Evolutionary conservation across 2,113 vertebrate genomes (phyloP).

Genomic region (Pagrus major): DNA sequence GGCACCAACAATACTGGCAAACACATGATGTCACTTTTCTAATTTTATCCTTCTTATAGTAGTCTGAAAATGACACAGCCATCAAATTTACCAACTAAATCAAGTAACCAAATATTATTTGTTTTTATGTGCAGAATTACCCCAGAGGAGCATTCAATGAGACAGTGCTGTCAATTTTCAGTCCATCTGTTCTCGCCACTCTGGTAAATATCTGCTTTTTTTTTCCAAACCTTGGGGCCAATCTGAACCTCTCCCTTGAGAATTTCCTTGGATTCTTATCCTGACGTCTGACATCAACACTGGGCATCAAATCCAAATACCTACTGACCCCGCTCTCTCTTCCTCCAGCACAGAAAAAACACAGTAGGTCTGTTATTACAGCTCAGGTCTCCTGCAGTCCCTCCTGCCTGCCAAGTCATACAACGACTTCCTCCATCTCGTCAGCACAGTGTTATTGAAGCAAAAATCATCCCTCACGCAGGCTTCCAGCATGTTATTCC

Average conservation of each 20-base stretch:
- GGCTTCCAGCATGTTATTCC: slow-evolving; percentile 41
- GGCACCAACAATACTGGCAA: slow-evolving; percentile 2
- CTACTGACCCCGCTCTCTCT: slow-evolving; percentile 34
- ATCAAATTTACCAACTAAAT: slow-evolving; percentile 9
- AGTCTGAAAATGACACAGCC: slow-evolving; percentile 29
- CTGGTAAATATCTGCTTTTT: slow-evolving; percentile 39
- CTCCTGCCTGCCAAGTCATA: slow-evolving; percentile 72
- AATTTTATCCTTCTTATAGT: slow-evolving; percentile 10
- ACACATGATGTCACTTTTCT: neutral
- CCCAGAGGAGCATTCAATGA: neutral
- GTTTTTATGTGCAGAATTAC: neutral
- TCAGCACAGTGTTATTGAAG: slow-evolving; percentile 59
- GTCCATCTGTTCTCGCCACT: neutral
- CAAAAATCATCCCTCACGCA: slow-evolving; percentile 34
- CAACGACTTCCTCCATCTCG: slow-evolving; percentile 72
- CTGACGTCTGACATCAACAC: slow-evolving; percentile 58
- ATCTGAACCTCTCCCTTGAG: slow-evolving; percentile 49
- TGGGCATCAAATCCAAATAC: slow-evolving; percentile 56
- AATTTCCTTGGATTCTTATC: slow-evolving; percentile 71
- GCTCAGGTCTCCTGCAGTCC: slow-evolving; percentile 54
- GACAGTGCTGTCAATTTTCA: slow-evolving; percentile 1
- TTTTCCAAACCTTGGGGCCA: slow-evolving; percentile 38
- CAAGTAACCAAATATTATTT: slow-evolving; percentile 20
- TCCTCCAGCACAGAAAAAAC: slow-evolving; percentile 48
- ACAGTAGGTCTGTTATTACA: slow-evolving; percentile 65